Conservation (phyloP, 2,888 invertebrate genomes). For the Ischnus inquisitorius region DNA sequence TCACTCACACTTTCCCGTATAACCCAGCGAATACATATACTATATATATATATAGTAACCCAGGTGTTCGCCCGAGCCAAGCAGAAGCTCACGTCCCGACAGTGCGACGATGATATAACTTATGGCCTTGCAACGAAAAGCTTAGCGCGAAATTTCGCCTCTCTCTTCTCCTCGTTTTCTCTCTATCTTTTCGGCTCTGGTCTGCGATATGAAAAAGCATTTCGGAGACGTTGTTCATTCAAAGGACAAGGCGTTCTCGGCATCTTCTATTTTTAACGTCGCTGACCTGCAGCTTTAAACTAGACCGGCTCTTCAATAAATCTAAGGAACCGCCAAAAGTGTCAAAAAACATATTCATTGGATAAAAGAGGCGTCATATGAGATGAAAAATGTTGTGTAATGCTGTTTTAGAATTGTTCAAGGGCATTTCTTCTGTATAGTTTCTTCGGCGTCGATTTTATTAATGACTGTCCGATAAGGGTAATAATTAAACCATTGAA, state of each 20-base stretch:
- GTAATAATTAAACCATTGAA: no score
- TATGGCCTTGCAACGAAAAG: constrained; percentile 11
- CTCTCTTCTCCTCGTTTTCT: neutral
- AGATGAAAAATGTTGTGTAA: neutral
- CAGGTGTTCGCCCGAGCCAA: constrained; percentile 23
- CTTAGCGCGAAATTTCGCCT: constrained; percentile 22
- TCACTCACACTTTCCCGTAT: constrained; percentile 2
- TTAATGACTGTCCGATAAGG: neutral
- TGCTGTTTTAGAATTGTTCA: neutral
- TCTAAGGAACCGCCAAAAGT: neutral
- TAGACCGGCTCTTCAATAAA: neutral
- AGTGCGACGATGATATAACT: constrained; percentile 34
- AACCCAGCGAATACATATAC: neutral
- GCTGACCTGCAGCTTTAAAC: neutral
- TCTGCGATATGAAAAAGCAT: constrained; percentile 7
- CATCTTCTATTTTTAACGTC: neutral
- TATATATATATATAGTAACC: constrained; percentile 28
- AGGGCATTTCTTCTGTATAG: neutral
- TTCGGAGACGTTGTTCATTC: neutral
- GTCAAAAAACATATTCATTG: neutral
- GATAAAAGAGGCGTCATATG: neutral
- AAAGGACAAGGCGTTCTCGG: neutral
- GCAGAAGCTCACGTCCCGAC: constrained; percentile 45
- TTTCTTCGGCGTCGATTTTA: neutral
- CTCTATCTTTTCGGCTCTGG: constrained; percentile 23